A percentile compares a stretch with the other conserved stretches of the same genome.
Evolutionary conservation across 2,113 vertebrate species (phyloP).

Genomic region (Platichthys flesus): DNA sequence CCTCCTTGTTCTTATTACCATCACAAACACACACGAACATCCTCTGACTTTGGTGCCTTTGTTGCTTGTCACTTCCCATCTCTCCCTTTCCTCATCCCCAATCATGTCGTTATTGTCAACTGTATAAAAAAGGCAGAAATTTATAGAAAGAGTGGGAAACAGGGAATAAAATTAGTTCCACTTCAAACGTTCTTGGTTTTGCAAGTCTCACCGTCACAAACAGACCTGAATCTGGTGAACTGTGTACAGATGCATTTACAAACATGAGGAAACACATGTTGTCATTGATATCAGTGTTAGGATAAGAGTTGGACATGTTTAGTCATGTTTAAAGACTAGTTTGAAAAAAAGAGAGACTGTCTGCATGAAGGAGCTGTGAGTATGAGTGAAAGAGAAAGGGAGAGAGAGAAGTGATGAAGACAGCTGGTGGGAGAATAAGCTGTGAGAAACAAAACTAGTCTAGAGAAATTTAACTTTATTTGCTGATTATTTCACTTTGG

Average conservation of each 20-base stretch:
- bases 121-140: not conserved
- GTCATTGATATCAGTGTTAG: not conserved
- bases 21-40: too few relatives aligned
- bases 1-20: too few relatives aligned
- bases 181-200: not conserved
- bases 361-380: not conserved
- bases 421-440: too few relatives aligned
- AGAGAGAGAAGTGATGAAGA: too few relatives aligned
- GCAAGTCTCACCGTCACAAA: not conserved
- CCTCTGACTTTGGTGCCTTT: too few relatives aligned
- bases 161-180: not conserved
- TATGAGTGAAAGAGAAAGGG: not conserved
- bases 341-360: not conserved
- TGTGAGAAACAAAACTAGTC: too few relatives aligned
- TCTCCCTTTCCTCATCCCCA: not conserved
- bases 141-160: not conserved
- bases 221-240: constrained; percentile 1
- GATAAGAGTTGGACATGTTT: not conserved
- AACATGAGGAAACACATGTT: not conserved
- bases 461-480: too few relatives aligned
- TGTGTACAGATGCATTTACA: not conserved
- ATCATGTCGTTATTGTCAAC: not conserved
- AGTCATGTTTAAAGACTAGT: not conserved
- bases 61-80: not conserved
- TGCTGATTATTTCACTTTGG: too few relatives aligned